Conservation (phyloP, 2,113 vertebrate genomes). For the Mola mola region DNA sequence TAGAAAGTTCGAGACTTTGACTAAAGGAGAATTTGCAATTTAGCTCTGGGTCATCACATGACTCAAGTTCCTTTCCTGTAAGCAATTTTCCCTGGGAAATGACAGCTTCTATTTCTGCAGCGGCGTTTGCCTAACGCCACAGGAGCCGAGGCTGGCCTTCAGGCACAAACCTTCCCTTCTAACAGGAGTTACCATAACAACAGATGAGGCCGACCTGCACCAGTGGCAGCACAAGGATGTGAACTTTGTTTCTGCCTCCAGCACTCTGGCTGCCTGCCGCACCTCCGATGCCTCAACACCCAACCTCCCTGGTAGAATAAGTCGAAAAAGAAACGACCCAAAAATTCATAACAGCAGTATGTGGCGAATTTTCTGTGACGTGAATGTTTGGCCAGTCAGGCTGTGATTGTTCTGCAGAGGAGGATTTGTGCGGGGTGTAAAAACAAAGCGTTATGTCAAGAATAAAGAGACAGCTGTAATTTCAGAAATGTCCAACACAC, state of each 20-base stretch:
- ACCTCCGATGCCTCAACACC: slow-evolving; percentile 36
- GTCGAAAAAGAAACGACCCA: too few species aligned
- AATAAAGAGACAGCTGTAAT: slow-evolving; percentile 49
- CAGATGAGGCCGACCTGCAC: slow-evolving; percentile 65
- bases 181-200: slow-evolving; percentile 76
- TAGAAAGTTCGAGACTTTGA: slow-evolving; percentile 18
- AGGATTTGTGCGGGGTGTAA: slow-evolving; percentile 32
- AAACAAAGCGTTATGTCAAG: slow-evolving; percentile 46
- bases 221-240: slow-evolving; percentile 58
- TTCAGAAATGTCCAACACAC: slow-evolving; percentile 50
- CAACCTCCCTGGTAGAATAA: slow-evolving; percentile 23
- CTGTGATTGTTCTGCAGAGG: slow-evolving; percentile 33
- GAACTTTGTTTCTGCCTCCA: slow-evolving; percentile 71
- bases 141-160: slow-evolving; percentile 61
- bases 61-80: slow-evolving; percentile 52
- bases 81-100: slow-evolving; percentile 63
- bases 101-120: slow-evolving; percentile 65
- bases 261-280: slow-evolving; percentile 49
- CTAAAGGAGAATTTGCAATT: slow-evolving; percentile 47
- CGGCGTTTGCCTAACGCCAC: slow-evolving; percentile 63
- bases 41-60: slow-evolving; percentile 62
- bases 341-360: not conserved
- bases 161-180: slow-evolving; percentile 54
- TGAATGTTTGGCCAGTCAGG: slow-evolving; percentile 19
- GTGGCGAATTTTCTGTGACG: not conserved